phyloP scores from a whole-genome alignment of 2,888 invertebrate species.

The Trachelus stipa region DNA sequence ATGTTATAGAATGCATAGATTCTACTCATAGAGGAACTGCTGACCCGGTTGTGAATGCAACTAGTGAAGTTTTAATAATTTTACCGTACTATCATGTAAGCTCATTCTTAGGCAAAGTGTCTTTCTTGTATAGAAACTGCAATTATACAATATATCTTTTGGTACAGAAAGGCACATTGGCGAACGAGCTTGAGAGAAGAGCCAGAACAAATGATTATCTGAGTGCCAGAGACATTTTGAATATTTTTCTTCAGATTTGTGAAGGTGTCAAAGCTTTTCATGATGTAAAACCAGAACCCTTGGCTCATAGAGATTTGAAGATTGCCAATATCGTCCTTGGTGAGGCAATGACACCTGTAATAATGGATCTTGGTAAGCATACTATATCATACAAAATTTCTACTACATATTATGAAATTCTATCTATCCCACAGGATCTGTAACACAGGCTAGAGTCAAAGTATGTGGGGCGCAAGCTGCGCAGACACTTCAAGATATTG shows the following conservation, averaged over 20 bases:
- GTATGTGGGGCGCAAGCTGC: constrained; percentile 77
- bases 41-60: constrained; percentile 76
- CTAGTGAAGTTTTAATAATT: constrained; percentile 79
- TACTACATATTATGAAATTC: constrained; percentile 8
- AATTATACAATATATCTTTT: constrained; percentile 23
- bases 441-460: constrained; percentile 74
- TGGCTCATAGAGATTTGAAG: constrained; percentile 88
- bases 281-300: constrained; percentile 76
- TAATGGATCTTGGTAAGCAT: constrained; percentile 82
- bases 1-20: constrained; percentile 80
- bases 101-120: background rate
- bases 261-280: constrained; percentile 82
- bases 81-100: constrained; percentile 79
- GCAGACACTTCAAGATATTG: constrained; percentile 80
- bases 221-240: constrained; percentile 74
- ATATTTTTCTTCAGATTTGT: constrained; percentile 79
- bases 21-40: constrained; percentile 74
- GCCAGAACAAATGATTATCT: constrained; percentile 73
- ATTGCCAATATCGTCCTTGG: constrained; percentile 85
- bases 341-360: constrained; percentile 77
- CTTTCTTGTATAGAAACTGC: background rate
- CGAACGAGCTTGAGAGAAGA: constrained; percentile 75
- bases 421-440: constrained; percentile 69
- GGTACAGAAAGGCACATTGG: constrained; percentile 77
- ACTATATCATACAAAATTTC: background rate